A percentile compares a stretch with the other conserved stretches of the same genome.
Conservation (phyloP, 2,797 vertebrate genomes). For the Enteromius afrohamiltoni region DNA sequence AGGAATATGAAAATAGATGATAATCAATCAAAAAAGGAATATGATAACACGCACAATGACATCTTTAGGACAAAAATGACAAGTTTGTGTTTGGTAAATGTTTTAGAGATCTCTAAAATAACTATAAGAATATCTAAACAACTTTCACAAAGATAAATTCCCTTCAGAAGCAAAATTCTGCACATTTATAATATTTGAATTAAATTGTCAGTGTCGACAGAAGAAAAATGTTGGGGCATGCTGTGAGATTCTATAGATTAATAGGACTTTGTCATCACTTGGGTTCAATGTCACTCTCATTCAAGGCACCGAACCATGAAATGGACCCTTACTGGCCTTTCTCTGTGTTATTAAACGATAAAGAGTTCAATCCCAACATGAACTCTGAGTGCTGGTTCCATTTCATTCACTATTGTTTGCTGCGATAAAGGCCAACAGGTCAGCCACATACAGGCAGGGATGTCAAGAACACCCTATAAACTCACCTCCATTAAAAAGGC, state of each 20-base stretch:
- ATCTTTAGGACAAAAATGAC: background rate
- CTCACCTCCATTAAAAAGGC: background rate
- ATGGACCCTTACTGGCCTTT: conserved; percentile 28
- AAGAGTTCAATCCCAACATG: conserved; percentile 20
- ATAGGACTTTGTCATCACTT: background rate
- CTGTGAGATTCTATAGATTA: conserved; percentile 11
- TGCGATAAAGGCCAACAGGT: conserved; percentile 7
- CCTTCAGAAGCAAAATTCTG: background rate
- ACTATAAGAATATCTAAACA: background rate
- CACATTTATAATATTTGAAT: background rate
- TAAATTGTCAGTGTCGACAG: background rate
- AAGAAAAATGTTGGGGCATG: background rate
- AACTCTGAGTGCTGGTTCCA: background rate
- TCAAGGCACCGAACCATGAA: conserved; percentile 34
- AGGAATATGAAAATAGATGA: conserved; percentile 17
- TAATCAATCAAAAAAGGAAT: conserved; percentile 12
- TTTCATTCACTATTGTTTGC: background rate
- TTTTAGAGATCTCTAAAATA: conserved; percentile 8
- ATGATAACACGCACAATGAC: background rate
- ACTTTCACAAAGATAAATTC: background rate
- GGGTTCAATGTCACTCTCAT: conserved; percentile 28
- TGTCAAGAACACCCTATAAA: conserved; percentile 1
- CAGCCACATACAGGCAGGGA: background rate
- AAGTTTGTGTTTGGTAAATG: background rate
- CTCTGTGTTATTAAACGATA: conserved; percentile 16